phyloP scores from a whole-genome alignment of 1,140 invertebrate species.

The Papilio polyxenes region DNA sequence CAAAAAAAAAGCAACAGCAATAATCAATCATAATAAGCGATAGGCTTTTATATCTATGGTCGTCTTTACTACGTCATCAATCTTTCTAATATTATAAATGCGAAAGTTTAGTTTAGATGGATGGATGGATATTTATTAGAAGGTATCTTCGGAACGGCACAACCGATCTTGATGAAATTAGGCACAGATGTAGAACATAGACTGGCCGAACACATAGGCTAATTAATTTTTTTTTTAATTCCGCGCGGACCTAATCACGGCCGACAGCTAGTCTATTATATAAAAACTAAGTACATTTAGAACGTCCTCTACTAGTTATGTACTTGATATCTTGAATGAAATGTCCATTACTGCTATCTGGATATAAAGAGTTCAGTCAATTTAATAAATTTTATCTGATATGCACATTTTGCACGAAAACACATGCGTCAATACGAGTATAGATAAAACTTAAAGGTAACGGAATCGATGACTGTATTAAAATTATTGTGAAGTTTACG shows the following conservation, averaged over 20 bases:
- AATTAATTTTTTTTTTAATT: no score
- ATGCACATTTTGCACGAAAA: conserved; percentile 11
- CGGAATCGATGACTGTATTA: not conserved
- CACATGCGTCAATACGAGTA: not conserved
- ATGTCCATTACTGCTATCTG: not conserved
- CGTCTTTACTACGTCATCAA: no score
- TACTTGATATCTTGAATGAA: not conserved
- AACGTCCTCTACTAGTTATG: not conserved
- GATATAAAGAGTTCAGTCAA: not conserved
- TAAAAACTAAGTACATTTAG: not conserved
- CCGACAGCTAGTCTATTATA: no score
- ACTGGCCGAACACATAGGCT: no score
- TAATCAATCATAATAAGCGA: no score
- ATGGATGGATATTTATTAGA: no score
- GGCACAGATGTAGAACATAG: no score
- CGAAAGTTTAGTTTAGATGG: no score
- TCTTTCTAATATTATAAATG: not conserved
- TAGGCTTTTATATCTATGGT: no score
- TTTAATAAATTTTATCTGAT: not conserved
- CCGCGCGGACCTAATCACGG: no score
- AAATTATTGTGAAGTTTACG: not conserved
- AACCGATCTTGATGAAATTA: no score
- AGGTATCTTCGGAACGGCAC: no score
- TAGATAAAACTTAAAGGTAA: not conserved
- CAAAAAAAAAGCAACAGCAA: not conserved